phyloP scores from a whole-genome alignment of 2,888 invertebrate species.

The Pocota personata region DNA sequence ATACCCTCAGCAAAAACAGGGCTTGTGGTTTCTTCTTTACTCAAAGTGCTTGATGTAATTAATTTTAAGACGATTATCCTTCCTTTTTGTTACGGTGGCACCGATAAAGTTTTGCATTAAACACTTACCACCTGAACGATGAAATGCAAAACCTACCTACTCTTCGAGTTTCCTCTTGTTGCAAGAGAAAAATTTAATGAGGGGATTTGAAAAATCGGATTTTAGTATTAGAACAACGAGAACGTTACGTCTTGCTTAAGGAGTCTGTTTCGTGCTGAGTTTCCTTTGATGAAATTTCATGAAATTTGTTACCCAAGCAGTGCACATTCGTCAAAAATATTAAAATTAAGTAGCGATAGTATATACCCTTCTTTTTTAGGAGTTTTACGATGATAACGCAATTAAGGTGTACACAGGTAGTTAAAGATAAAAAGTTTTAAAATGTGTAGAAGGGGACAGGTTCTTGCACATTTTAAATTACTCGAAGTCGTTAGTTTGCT shows the following conservation, averaged over 20 bases:
- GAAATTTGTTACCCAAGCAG: constrained; percentile 1
- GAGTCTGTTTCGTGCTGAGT: neutral
- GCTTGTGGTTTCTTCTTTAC: constrained; percentile 12
- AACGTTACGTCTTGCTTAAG: neutral
- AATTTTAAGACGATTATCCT: constrained; percentile 71
- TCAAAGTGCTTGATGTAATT: constrained; percentile 56
- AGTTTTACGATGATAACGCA: constrained; percentile 22
- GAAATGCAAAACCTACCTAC: constrained; percentile 61
- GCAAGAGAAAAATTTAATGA: constrained; percentile 14
- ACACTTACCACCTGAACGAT: constrained; percentile 63
- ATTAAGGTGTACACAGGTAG: neutral
- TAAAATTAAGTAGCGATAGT: neutral
- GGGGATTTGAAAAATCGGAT: constrained; percentile 37
- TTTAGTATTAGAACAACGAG: constrained; percentile 12
- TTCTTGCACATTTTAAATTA: neutral
- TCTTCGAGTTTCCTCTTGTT: constrained; percentile 1
- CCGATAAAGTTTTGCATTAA: constrained; percentile 64
- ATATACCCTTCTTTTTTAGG: neutral
- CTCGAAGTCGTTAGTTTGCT: neutral
- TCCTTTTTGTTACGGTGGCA: constrained; percentile 44
- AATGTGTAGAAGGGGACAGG: neutral
- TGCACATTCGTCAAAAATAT: neutral
- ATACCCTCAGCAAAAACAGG: neutral
- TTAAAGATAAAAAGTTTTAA: neutral
- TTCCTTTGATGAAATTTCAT: neutral